Evolutionary conservation across 2,888 invertebrate species (phyloP).

Genomic region (Exocentrus adspersus): DNA sequence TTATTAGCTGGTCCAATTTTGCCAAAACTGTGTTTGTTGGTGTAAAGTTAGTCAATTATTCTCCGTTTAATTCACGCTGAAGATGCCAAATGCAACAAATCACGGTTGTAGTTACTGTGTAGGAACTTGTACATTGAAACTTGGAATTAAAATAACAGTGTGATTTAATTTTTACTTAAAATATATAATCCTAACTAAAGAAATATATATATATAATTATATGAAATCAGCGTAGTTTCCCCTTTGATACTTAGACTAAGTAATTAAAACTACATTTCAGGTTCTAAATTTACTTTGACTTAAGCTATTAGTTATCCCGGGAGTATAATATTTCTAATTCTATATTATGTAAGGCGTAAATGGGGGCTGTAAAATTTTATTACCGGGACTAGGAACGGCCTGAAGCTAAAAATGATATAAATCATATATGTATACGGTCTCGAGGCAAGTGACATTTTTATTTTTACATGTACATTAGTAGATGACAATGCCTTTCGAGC

Average conservation of each 20-base stretch:
- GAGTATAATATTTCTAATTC: conserved; percentile 1
- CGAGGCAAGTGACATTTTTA: background rate
- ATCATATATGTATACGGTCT: background rate
- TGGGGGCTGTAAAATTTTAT: background rate
- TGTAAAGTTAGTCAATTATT: too few species aligned
- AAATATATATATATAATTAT: too few species aligned
- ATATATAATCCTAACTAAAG: too few species aligned
- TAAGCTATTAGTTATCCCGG: background rate
- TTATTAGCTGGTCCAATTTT: background rate
- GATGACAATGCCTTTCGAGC: background rate
- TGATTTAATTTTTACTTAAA: too few species aligned
- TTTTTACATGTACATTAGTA: background rate
- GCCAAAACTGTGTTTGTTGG: background rate
- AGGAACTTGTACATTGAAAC: too few species aligned
- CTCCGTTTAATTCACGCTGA: too few species aligned
- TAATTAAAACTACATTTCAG: background rate
- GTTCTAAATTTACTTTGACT: background rate
- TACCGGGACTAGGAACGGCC: background rate
- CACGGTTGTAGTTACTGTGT: too few species aligned
- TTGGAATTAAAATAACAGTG: too few species aligned
- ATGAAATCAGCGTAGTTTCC: too few species aligned
- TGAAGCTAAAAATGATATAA: background rate
- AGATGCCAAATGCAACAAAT: too few species aligned
- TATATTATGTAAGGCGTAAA: background rate
- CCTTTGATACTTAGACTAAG: too few species aligned